These are phyloP conservation scores for Austrolebias charrua DNA, from an alignment of 2,797 vertebrate genomes.

Conservation along the genomic window DNA sequence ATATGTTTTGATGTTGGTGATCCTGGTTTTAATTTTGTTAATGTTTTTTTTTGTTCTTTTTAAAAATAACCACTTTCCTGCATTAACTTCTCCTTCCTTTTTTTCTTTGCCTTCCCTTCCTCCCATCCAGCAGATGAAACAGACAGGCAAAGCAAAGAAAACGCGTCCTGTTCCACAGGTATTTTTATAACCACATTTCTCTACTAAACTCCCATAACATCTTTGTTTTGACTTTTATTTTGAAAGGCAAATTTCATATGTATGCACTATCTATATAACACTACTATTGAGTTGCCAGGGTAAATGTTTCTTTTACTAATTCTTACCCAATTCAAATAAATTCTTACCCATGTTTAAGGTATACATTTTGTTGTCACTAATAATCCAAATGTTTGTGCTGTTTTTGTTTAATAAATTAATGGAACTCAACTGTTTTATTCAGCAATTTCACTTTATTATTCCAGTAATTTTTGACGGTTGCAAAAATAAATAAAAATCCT, in stretches of 20 bases:
- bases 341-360: too few species aligned
- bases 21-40: slow-evolving; percentile 18
- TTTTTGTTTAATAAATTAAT: too few species aligned
- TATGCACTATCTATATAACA: slow-evolving; percentile 7
- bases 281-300: too few species aligned
- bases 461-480: too few species aligned
- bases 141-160: slow-evolving; percentile 88
- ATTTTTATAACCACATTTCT: slow-evolving; percentile 73
- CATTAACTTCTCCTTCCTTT: slow-evolving; percentile 42
- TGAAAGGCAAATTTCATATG: slow-evolving; percentile 15
- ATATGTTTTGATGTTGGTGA: slow-evolving; percentile 9
- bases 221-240: slow-evolving; percentile 13
- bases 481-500: too few species aligned
- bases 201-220: slow-evolving; percentile 26
- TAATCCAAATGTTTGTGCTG: too few species aligned
- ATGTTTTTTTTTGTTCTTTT: neutral
- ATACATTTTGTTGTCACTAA: too few species aligned
- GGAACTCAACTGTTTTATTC: too few species aligned
- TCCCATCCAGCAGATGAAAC: slow-evolving; percentile 89
- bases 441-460: too few species aligned
- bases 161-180: slow-evolving; percentile 84
- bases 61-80: slow-evolving; percentile 24
- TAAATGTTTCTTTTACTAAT: too few species aligned
- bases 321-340: too few species aligned
- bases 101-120: slow-evolving; percentile 21